Evolutionary conservation across 2,888 invertebrate species (phyloP), one percentile per base, ranked within the genome.

Genomic region (Eupithecia exiguata): DNA sequence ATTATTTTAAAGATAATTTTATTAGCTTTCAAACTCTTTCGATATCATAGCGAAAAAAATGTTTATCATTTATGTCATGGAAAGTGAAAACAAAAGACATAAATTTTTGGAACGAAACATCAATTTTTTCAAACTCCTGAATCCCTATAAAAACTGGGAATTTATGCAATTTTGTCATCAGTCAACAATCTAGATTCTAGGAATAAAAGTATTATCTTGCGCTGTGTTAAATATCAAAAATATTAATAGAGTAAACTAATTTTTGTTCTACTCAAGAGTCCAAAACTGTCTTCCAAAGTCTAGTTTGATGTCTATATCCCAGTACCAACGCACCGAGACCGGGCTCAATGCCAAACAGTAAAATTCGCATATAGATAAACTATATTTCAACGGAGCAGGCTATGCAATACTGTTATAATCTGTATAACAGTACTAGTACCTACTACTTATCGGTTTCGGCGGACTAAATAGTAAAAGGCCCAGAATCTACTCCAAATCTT

Each of bases 331-430:
- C 63, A 38, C n/a, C 5, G 35, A 36, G 63, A n/a, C n/a, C 63
- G 63, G 63, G 63, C 63, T 36, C 63, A 65, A 9, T 65, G 63
- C 63, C 40, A 66, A 66, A 66, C n/a, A 25, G 10, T 66, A n/a
- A 40, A 66, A 40, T 66, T 25, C 40, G 40, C 66, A 35, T 30
- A 49, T 58, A 58, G 25, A 25, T 14, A 58, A 58, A 14, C 25
- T 21, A 53, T 16, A 30, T 61, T 62, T 62, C 16, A 62, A 35
- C 30, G 7, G 18, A 62, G 35, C 62, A 62, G 18, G 16, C 35
- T 62, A 35, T 18, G 35, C 35, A 62, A 18, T 30, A 61, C n/a
- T 61, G 49, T n/a, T n/a, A n/a, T 49, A 9, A 35, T 62, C 18
- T 21, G 12, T 21, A 14, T 14, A 53, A 21, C 53, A 21, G 21